Conservation (phyloP, 2,888 invertebrate genomes). For the Erannis defoliaria region DNA sequence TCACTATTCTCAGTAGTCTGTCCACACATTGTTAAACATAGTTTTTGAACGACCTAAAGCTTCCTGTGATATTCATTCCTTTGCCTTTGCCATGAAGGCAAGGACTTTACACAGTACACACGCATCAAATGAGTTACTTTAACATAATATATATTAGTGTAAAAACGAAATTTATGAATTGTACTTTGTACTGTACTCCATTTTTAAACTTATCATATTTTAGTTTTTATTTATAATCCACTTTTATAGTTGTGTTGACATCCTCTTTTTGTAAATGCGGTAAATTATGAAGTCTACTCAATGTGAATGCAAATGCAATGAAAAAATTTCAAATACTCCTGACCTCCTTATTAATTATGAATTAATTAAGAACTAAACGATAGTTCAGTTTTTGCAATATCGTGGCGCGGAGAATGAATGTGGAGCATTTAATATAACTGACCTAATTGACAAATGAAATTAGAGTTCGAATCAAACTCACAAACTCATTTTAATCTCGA, state of each 20-base stretch:
- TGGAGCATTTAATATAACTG: slow-evolving; percentile 50
- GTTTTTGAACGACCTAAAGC: slow-evolving; percentile 1
- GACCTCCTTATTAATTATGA: neutral
- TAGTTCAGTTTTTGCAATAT: slow-evolving; percentile 7
- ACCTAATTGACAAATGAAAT: slow-evolving; percentile 48
- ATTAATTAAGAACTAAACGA: no score
- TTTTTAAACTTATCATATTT: no score
- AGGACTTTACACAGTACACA: neutral
- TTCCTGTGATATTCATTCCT: slow-evolving; percentile 37
- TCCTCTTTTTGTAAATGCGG: neutral
- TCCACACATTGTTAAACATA: slow-evolving; percentile 28
- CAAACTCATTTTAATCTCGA: slow-evolving; percentile 14
- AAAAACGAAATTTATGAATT: no score
- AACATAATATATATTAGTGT: no score
- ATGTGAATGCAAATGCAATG: neutral
- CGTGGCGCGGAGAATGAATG: slow-evolving; percentile 39
- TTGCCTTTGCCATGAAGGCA: slow-evolving; percentile 7
- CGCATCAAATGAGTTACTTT: neutral
- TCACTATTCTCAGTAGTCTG: slow-evolving; percentile 38
- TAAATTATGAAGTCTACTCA: neutral
- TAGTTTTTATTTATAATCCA: no score
- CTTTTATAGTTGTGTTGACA: no score
- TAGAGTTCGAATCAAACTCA: slow-evolving; percentile 37
- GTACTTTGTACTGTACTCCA: no score
- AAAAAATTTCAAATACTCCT: neutral